Conservation (phyloP, 2,888 invertebrate species). For the Drosophila mercatorum region DNA sequence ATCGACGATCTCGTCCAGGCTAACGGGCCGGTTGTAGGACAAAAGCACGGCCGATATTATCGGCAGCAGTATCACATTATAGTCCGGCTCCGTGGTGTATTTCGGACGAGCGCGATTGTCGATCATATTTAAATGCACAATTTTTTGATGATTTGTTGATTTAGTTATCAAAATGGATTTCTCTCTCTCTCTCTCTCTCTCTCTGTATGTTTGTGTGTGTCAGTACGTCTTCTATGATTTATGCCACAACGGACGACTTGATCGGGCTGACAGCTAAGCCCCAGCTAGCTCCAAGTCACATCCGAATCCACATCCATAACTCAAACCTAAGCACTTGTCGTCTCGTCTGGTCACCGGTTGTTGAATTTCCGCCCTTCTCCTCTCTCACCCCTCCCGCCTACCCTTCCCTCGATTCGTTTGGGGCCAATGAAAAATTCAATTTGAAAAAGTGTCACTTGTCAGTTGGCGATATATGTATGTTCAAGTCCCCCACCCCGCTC, state of each 20-base stretch:
- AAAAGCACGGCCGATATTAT: slow-evolving; percentile 66
- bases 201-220: neutral
- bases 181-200: neutral
- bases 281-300: slow-evolving; percentile 31
- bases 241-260: slow-evolving; percentile 19
- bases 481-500: slow-evolving; percentile 16
- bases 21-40: slow-evolving; percentile 56
- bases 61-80: slow-evolving; percentile 48
- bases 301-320: slow-evolving; percentile 15
- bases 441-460: slow-evolving; percentile 78
- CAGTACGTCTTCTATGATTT: neutral
- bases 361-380: slow-evolving; percentile 24
- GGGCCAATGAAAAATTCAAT: slow-evolving; percentile 68
- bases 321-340: slow-evolving; percentile 29
- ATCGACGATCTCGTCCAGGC: slow-evolving; percentile 63
- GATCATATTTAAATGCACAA: slow-evolving; percentile 11
- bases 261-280: slow-evolving; percentile 41
- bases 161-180: slow-evolving; percentile 15
- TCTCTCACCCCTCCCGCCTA: no score
- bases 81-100: slow-evolving; percentile 46
- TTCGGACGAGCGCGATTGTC: neutral
- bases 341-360: slow-evolving; percentile 36
- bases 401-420: neutral
- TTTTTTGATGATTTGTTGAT: slow-evolving; percentile 14
- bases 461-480: slow-evolving; percentile 49